Conservation (phyloP, 1,140 invertebrate species). For the Papilio polyxenes region DNA sequence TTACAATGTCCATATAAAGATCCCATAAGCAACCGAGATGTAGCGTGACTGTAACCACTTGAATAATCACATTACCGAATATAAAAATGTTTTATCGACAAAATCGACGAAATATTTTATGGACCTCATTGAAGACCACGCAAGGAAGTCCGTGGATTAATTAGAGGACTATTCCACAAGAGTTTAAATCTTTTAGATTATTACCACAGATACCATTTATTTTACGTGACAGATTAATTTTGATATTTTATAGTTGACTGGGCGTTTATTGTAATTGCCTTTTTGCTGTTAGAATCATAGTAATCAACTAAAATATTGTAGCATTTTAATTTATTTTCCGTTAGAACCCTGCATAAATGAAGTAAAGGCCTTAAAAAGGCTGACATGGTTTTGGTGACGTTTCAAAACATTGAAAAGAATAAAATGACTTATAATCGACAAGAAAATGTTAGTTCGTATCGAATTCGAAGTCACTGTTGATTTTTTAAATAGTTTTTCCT, state of each 20-base stretch:
- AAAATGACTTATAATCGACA: too few species aligned
- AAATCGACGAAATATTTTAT: constrained; percentile 35
- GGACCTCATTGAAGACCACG: constrained; percentile 12
- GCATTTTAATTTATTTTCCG: background rate
- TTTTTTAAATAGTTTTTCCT: background rate
- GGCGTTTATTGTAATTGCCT: background rate
- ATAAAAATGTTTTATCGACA: constrained; percentile 36
- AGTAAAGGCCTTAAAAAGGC: too few species aligned
- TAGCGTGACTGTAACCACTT: constrained; percentile 35
- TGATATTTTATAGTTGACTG: constrained; percentile 9
- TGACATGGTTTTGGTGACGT: too few species aligned
- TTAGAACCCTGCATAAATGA: too few species aligned
- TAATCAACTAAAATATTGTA: background rate
- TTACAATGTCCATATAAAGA: constrained; percentile 24
- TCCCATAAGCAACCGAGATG: constrained; percentile 21
- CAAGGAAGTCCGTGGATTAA: constrained; percentile 30
- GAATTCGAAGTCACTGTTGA: background rate
- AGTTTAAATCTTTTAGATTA: constrained; percentile 32
- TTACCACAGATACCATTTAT: constrained; percentile 15
- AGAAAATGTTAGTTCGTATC: background rate
- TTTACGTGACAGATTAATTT: constrained; percentile 22
- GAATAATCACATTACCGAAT: constrained; percentile 15
- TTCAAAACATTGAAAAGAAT: too few species aligned
- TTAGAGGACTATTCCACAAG: constrained; percentile 29
- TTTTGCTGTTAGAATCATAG: background rate